Evolutionary conservation across 2,797 vertebrate genomes (phyloP), one percentile per base, ranked within the genome.

Genomic region (Dermochelys coriacea): DNA sequence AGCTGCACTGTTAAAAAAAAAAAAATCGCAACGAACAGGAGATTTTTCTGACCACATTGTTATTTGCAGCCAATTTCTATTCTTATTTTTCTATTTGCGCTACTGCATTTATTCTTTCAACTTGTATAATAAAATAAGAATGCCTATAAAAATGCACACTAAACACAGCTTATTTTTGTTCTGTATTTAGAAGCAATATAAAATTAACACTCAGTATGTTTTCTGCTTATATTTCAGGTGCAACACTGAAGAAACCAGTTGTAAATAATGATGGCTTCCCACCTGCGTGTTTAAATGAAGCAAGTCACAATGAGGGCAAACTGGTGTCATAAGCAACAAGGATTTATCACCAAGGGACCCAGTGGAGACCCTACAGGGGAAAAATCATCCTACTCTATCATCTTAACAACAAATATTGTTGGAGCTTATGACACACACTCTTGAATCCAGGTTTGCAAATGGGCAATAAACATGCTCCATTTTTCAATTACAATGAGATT

Each of bases 141-240:
- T 5, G 5, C 64, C 64, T 2, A 47, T 68, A 37, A 84, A 29
- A 64, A 71, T n/a, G 49, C 49, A 84, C 45, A 27, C 45, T 47
- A 49, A 75, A 47, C 41, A 29, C 45, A 47, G 74, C 8, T 77
- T 29, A 15, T 29, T 80, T 47, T 4, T 27, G 41, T 31, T 54
- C 52, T 64, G 10, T 52, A 29, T 68, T 8, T 14, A 59, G 82
- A 86, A 93, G 74, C 18, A 87, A 37, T 50, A 15, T 78, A 41
- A 64, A 25, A 51, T 4, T 1, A 83, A 47, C 5, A 52, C 18
- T 86, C 57, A 93, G 47, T 54, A 54, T 84, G 23, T 50, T 94
- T 94, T 78, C 91, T 96, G 54, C 18, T 97, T 96, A 12, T 90
- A 59, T 97, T 98, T 87, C 96, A 98, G 97, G 87, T 97, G 49